These are phyloP conservation scores for Kuschelorhynchus macadamiae DNA, from an alignment of 2,888 invertebrate genomes.

Conservation along the genomic window DNA sequence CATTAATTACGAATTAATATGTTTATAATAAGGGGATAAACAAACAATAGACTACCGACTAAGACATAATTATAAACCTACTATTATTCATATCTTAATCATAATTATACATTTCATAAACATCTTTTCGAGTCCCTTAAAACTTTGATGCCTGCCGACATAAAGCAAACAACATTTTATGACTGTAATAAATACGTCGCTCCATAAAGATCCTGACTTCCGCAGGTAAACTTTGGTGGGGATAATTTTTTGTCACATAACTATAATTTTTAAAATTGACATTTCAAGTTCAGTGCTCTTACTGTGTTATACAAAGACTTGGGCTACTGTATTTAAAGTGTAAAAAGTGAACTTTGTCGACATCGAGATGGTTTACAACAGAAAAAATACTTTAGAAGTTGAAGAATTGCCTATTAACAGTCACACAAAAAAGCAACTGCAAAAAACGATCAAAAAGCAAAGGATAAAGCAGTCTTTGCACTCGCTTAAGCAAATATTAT, in stretches of 20 bases:
- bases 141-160: constrained; percentile 20
- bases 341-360: constrained; percentile 25
- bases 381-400: no score
- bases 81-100: no score
- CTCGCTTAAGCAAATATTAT: constrained; percentile 41
- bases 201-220: constrained; percentile 21
- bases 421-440: no score
- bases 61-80: no score
- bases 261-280: constrained; percentile 17
- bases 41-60: no score
- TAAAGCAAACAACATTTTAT: constrained; percentile 22
- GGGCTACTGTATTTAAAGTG: constrained; percentile 8
- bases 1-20: no score
- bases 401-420: not conserved
- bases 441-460: constrained; percentile 10
- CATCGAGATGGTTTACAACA: constrained; percentile 17
- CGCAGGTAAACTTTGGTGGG: constrained; percentile 34
- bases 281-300: constrained; percentile 27
- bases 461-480: constrained; percentile 29
- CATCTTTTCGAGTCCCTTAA: constrained; percentile 18
- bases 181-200: constrained; percentile 22
- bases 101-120: constrained; percentile 17
- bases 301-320: constrained; percentile 22
- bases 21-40: no score
- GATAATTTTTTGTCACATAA: constrained; percentile 15